Conservation (phyloP, 2,113 vertebrate genomes). For the Nettapus auritus region DNA sequence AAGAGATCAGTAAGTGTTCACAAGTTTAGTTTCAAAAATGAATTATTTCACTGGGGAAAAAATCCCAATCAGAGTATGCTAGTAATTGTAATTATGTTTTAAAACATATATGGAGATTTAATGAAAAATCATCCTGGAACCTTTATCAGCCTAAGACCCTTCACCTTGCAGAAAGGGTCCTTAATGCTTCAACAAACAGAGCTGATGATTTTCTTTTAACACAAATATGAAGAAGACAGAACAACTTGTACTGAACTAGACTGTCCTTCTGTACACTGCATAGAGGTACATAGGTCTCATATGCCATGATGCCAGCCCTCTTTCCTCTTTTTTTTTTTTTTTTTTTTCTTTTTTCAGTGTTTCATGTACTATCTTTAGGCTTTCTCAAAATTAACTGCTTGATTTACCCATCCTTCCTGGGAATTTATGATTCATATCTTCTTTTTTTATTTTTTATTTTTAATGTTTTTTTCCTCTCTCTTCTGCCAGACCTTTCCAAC, state of each 20-base stretch:
- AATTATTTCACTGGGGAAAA: neutral
- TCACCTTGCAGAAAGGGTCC: neutral
- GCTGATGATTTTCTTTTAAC: neutral
- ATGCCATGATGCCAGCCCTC: neutral
- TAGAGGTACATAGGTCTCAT: neutral
- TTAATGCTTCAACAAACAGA: neutral
- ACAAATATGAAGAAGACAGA: neutral
- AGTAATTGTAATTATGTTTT: neutral
- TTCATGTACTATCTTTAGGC: constrained; percentile 47
- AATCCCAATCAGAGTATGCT: neutral
- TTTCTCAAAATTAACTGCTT: constrained; percentile 67
- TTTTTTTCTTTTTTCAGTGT: neutral
- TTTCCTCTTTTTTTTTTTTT: neutral
- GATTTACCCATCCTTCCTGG: constrained; percentile 72
- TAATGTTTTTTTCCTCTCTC: neutral
- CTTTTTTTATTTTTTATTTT: constrained; percentile 48
- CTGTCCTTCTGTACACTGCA: neutral
- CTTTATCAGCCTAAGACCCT: neutral
- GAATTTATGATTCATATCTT: constrained; percentile 75
- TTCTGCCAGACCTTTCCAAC: constrained; percentile 67
- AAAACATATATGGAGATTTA: neutral
- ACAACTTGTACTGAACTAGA: neutral
- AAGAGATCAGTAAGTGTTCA: neutral
- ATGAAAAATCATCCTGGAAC: neutral
- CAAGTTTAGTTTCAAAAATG: neutral